A percentile compares a stretch with the other conserved stretches of the same genome.
These are phyloP conservation scores for Thamnophis sirtalis DNA, from an alignment of 2,113 vertebrate species.

Conservation along the genomic window DNA sequence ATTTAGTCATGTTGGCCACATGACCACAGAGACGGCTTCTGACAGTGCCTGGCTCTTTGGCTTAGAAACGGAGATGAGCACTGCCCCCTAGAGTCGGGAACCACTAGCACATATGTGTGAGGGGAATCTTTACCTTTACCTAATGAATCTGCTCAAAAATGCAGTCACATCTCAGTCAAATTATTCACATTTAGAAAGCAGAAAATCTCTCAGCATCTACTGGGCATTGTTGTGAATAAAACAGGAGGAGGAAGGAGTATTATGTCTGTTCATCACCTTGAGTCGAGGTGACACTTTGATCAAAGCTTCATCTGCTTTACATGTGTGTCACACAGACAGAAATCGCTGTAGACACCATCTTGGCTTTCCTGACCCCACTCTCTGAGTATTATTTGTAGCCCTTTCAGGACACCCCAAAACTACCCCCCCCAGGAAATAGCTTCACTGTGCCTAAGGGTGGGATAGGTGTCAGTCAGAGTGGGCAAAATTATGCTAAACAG, in stretches of 20 bases:
- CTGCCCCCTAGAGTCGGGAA: too few species aligned
- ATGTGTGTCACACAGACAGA: not conserved
- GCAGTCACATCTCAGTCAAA: not conserved
- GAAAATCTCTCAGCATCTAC: not conserved
- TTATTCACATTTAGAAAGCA: not conserved
- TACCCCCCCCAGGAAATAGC: not conserved
- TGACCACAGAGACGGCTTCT: too few species aligned
- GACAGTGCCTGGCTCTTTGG: too few species aligned
- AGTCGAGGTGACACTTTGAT: not conserved
- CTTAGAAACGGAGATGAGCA: too few species aligned
- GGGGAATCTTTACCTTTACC: too few species aligned
- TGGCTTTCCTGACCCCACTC: not conserved
- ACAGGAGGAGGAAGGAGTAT: not conserved
- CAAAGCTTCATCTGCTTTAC: not conserved
- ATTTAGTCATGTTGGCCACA: too few species aligned
- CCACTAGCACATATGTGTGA: too few species aligned
- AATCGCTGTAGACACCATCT: not conserved
- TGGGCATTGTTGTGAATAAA: not conserved
- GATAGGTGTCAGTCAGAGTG: not conserved
- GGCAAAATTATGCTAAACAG: not conserved
- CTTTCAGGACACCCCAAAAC: not conserved
- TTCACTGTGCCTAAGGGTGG: not conserved
- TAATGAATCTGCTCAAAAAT: not conserved
- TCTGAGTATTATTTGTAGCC: not conserved
- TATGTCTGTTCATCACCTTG: not conserved